Conservation (phyloP, 2,888 invertebrate species). For the Alcis repandata region DNA sequence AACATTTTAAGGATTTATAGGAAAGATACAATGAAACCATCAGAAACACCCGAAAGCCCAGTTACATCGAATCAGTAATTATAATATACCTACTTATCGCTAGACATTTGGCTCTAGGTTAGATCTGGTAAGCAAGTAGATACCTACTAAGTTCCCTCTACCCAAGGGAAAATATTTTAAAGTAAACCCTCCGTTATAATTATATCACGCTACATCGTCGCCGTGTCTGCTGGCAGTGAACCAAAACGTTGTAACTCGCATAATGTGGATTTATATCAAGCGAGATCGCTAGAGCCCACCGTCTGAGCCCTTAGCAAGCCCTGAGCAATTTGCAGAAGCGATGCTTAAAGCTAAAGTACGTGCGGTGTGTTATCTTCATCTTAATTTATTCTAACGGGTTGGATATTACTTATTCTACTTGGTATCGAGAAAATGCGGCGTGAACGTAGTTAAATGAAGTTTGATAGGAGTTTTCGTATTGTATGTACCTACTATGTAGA, state of each 20-base stretch:
- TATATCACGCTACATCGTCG: conserved; percentile 48
- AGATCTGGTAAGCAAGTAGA: background rate
- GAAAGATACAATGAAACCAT: too few species aligned
- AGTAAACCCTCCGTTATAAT: conserved; percentile 47
- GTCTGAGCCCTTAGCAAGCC: conserved; percentile 59
- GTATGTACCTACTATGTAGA: too few species aligned
- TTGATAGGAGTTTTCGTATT: background rate
- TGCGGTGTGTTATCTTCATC: conserved; percentile 54
- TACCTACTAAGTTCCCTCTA: background rate
- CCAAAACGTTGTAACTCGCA: conserved; percentile 81
- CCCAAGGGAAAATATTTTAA: conserved; percentile 1
- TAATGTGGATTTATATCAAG: conserved; percentile 80
- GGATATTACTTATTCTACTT: conserved; percentile 31
- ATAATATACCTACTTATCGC: too few species aligned
- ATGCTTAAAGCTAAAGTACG: conserved; percentile 50
- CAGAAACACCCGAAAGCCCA: too few species aligned
- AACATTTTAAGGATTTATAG: too few species aligned
- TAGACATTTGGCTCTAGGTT: too few species aligned
- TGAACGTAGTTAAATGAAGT: conserved; percentile 23
- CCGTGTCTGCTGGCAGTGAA: conserved; percentile 77
- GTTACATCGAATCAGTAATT: too few species aligned
- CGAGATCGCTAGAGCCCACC: conserved; percentile 54
- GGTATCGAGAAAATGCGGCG: conserved; percentile 23
- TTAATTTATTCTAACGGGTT: conserved; percentile 54
- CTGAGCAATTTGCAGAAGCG: conserved; percentile 71